These are phyloP conservation scores for Condylura cristata DNA, from an alignment of 2,113 vertebrate genomes.

Conservation along the genomic window DNA sequence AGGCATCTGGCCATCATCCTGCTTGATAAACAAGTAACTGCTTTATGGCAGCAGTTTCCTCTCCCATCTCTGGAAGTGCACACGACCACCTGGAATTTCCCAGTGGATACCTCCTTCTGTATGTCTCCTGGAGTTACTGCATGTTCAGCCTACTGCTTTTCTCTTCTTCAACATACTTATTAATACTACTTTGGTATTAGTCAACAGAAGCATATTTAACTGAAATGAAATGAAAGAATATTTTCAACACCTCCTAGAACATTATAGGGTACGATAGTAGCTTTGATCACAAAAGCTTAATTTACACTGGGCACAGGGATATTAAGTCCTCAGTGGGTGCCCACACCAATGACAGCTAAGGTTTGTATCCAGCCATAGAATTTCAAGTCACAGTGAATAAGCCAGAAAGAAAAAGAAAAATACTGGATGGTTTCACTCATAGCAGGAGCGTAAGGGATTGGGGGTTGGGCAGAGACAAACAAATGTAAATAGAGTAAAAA, in stretches of 20 bases:
- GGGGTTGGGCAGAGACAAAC: too few species aligned
- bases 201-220: background rate
- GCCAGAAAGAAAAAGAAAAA: too few species aligned
- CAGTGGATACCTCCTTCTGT: background rate
- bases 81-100: background rate
- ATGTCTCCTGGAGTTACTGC: background rate
- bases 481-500: too few species aligned
- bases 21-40: background rate
- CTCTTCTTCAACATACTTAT: background rate
- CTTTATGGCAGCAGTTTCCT: background rate
- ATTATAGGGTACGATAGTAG: background rate
- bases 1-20: background rate
- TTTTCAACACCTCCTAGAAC: slow-evolving; percentile 23
- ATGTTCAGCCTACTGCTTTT: background rate
- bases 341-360: background rate
- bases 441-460: too few species aligned
- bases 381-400: too few species aligned
- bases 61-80: background rate
- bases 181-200: background rate
- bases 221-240: background rate
- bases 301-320: background rate
- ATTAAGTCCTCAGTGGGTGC: background rate
- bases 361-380: background rate
- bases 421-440: too few species aligned
- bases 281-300: background rate